Evolutionary conservation across 2,888 invertebrate species (phyloP), one percentile per base, ranked within the genome.

Genomic region (Bellardia bayeri): DNA sequence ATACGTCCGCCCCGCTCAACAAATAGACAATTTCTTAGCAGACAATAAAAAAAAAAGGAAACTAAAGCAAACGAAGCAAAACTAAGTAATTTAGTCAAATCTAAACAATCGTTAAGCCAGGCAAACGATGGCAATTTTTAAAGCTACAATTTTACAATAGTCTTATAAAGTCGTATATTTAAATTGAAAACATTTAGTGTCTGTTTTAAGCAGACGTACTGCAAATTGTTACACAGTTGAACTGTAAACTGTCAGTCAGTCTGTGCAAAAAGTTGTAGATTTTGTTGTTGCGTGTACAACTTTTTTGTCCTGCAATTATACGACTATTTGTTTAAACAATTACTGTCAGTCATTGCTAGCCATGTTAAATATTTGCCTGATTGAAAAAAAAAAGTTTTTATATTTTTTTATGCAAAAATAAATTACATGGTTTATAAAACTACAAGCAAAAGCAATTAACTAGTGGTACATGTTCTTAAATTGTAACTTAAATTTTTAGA

Each of bases 271-370:
- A 33, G 33, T 61, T 61, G 1, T 37, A 13, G n/a, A 6, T 51
- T 51, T 51, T 51, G 13, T 51, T 14, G 14, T 51, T 23, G 16
- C 23, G 8, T 56, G 23, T 16, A 56, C 7, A 3, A 23, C 23
- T 42, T 11, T 7, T 49, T 49, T 40, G 49, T 64, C 16, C 14
- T 72, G 37, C 63, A 74, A 51, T 72, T 68, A 42, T 63, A 23
- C 23, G 23, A 23, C 1, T 23, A 61, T 75, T 85, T 85, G 68
- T 51, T 74, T 61, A 16, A 85, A 75, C 74, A 85, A 80, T 74
- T 85, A 80, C 14, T 74, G 79, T 68, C 85, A 68, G 80, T 85
- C 68, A 80, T 49, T 42, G 51, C 9, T 14, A 56, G 66, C 74
- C 78, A 40, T 74, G 16, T 51, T 61, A 14, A 79, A 66, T 66